Percentiles rank a stretch among this genome's conserved stretches.
Evolutionary conservation across 2,797 vertebrate species (phyloP).

Genomic region (Sebastes trivittatus): DNA sequence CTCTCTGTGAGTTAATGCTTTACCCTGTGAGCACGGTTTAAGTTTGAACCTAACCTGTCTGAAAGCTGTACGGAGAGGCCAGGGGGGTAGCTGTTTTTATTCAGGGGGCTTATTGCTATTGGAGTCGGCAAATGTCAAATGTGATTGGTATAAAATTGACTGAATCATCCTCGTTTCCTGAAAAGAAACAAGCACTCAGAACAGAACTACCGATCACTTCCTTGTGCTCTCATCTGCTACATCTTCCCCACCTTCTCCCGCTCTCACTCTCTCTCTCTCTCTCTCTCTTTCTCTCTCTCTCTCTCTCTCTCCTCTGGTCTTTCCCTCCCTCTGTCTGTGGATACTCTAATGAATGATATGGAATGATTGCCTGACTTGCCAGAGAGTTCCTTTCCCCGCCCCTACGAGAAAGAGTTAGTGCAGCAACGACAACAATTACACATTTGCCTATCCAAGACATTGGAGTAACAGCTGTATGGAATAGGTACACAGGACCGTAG

Average conservation of each 20-base stretch:
- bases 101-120: not conserved
- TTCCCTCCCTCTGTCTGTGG: constrained; percentile 37
- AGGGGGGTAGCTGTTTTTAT: not conserved
- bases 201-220: constrained; percentile 30
- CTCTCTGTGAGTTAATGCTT: constrained; percentile 81
- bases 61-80: not conserved
- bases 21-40: constrained; percentile 50
- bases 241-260: constrained; percentile 23
- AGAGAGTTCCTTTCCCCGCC: constrained; percentile 60
- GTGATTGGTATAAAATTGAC: not conserved
- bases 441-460: constrained; percentile 34
- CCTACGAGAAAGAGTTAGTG: constrained; percentile 43
- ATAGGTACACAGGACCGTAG: not conserved
- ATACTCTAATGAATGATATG: constrained; percentile 65
- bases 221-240: not conserved
- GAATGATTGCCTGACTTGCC: constrained; percentile 59
- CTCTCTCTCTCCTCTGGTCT: not conserved
- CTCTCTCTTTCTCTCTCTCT: not conserved
- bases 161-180: not conserved
- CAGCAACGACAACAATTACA: constrained; percentile 23
- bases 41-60: constrained; percentile 37
- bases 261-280: not conserved
- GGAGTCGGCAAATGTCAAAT: not conserved
- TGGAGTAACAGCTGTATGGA: constrained; percentile 26
- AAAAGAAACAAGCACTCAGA: constrained; percentile 17